Evolutionary conservation across 2,113 vertebrate genomes (phyloP), one percentile per base, ranked within the genome.

Genomic region (Cyprinus carpio): DNA sequence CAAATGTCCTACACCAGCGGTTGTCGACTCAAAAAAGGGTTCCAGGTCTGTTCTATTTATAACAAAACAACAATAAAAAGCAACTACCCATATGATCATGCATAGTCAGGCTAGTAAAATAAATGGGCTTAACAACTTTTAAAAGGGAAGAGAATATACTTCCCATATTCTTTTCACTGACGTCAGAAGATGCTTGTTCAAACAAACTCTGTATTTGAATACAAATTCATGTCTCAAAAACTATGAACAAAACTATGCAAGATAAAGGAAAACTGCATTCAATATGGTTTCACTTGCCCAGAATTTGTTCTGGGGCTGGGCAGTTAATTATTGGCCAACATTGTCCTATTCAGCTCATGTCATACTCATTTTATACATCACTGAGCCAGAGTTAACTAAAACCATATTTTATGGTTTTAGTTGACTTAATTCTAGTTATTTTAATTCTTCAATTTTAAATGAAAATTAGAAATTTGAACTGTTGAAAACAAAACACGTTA

Each of bases 281-380:
- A 31, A 29, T 31, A 29, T 31, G 64, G 16, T 34, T 18, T 31
- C 29, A 69, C 16, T 10, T 34, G 4, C 37, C 3, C 65, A 11
- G 65, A 69, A 20, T 11, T 18, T 37, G 67, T 34, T 67, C 3
- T 18, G 64, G 8, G 15, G 34, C 3, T 18, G 64, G 8, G 15
- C 65, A 34, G 65, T 71, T 18, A 71, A 71, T 71, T 71, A 71
- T 37, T 37, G 67, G 67, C 65, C 65, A 69, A 10, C 8, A 69
- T 20, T 37, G 20, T 69, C 16, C 31, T 37, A 10, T 37, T 69
- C 16, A 69, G 29, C 29, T 18, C 8, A 71, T 71, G 67, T n/a
- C 67, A 37, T 23, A 34, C 11, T 37, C 10, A 23, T n/a, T n/a
- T 60, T 10, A 60, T 3, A 10, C 8, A n/a, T 60, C 56, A 23